Percentiles rank a stretch among this genome's conserved stretches.
These are phyloP conservation scores for Plotosus lineatus DNA, from an alignment of 2,113 vertebrate genomes.

Conservation along the genomic window DNA sequence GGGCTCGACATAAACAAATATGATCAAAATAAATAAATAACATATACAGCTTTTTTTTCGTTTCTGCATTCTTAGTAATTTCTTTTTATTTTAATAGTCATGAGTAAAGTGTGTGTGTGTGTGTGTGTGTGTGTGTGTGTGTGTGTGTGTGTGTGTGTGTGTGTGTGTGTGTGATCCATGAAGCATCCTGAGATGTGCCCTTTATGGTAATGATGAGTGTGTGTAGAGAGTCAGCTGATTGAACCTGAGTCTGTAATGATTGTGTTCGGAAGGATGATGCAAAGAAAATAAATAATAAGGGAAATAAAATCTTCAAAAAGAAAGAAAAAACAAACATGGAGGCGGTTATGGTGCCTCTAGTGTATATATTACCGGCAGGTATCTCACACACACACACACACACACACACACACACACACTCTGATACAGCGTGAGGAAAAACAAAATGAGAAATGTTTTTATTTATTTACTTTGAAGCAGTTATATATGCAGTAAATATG, in stretches of 20 bases:
- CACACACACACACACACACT: constrained; percentile 11
- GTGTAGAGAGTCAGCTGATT: not conserved
- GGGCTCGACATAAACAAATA: not conserved
- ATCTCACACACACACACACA: not conserved
- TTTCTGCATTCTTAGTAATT: not conserved
- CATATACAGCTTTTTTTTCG: not conserved
- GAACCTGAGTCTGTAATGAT: not conserved
- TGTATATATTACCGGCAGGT: not conserved
- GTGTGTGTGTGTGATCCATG: not conserved
- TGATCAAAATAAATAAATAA: not conserved
- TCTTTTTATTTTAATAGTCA: not conserved
- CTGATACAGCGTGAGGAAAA: not conserved
- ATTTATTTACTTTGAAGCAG: not conserved
- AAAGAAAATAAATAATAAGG: not conserved
- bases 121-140: not conserved
- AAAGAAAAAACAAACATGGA: too few species aligned
- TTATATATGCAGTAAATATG: not conserved
- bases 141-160: not conserved
- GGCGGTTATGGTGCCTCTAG: constrained; percentile 15
- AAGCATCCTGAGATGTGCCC: too few species aligned
- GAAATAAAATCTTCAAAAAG: not conserved
- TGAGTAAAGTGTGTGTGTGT: not conserved
- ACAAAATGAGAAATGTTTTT: not conserved
- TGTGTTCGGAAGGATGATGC: not conserved
- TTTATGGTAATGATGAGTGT: too few species aligned